Evolutionary conservation across 2,797 vertebrate species (phyloP).

Genomic region (Sylvilagus floridanus): DNA sequence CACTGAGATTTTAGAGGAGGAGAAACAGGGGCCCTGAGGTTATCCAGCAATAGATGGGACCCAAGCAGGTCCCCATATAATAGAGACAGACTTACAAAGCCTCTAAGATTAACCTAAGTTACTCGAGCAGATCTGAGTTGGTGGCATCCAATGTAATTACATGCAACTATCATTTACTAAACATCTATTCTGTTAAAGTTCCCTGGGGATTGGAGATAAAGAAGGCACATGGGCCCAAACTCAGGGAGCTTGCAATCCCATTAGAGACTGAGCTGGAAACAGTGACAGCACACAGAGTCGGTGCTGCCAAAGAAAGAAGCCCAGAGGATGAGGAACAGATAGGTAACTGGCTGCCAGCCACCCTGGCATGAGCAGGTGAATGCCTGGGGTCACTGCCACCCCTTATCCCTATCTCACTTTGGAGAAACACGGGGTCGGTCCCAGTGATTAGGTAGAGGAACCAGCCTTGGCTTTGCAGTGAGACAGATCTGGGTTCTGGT

Average conservation of each 20-base stretch:
- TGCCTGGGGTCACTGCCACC: no score
- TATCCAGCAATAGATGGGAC: background rate
- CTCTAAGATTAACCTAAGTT: background rate
- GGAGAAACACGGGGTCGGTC: background rate
- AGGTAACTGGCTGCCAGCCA: background rate
- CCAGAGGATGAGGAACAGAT: accelerated
- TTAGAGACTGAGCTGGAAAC: background rate
- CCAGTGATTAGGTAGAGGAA: background rate
- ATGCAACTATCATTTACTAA: background rate
- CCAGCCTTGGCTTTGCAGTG: background rate
- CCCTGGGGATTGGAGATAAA: background rate
- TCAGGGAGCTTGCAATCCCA: background rate
- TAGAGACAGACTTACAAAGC: background rate
- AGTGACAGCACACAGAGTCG: background rate
- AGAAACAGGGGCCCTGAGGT: background rate
- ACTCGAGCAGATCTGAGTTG: background rate
- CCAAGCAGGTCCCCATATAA: background rate
- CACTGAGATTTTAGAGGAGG: background rate
- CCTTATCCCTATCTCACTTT: slow-evolving; percentile 14
- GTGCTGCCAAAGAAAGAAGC: background rate
- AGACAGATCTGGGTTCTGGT: background rate
- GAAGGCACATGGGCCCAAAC: background rate
- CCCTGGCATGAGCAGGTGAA: background rate
- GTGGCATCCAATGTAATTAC: background rate
- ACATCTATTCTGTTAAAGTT: background rate